Base-by-base conservation (phyloP, 64 coral and sea anemone species). In the Exaiptasia diaphana region DNA sequence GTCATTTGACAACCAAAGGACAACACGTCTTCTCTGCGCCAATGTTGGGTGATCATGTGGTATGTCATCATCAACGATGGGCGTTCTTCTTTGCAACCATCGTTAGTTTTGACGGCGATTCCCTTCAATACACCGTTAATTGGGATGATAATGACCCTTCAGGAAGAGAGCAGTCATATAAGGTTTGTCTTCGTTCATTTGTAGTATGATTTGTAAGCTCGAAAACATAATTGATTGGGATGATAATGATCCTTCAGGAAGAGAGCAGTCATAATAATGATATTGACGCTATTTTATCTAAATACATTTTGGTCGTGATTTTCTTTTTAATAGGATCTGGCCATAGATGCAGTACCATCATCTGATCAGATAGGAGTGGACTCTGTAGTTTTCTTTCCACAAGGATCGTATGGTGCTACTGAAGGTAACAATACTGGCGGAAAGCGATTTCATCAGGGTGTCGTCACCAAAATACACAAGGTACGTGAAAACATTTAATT, bases 211-310 rank as follows among this genome's bases (percentile, higher is more conserved):
- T 4, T 14, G 36, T 26, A 3, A 14, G 2, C 40, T 97, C 33
- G 67, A 79, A 5, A 91, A 97, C 36, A 97, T 89, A 15, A 89
- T 97, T 38, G 73, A 97, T 54, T 97, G 93, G 93, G 93, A 97
- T 73, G 93, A 97, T 9, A 71, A 71, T 0, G 93, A 97, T 55
- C 88, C 93, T 9, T 56, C 83, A 37, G 93, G 79, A 13, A 82
- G 73, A 52, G 75, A 80, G 7, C 76, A 97, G 22, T 92, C 83
- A 4, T 97, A 97, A n/a, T 4, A 21, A 12, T 32, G 32, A 72
- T 8, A 29, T 13, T 26, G 10, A 10, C 1, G 13, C 0, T 43
- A 4, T n/a, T n/a, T 35, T 25, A 14, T 20, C 24, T 20, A 41
- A 12, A 43, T 43, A 37, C 31, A 11, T 55, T 0, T 1, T 3